Percentiles rank a stretch among this genome's conserved stretches.
Conservation (phyloP, 2,797 vertebrate genomes). For the Pelobates cultripes region DNA sequence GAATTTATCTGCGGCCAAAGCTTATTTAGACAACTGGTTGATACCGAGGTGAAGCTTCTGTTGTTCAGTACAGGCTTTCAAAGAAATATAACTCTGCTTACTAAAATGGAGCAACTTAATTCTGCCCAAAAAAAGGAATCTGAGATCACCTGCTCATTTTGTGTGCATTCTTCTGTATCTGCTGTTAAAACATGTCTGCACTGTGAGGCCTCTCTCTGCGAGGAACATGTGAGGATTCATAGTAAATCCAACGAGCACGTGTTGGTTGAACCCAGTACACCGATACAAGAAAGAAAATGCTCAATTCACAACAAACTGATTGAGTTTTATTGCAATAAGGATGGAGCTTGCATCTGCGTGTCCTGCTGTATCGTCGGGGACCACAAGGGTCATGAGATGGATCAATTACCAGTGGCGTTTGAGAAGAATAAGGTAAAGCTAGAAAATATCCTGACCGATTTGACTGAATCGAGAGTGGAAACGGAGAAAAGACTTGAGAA, state of each 20-base stretch:
- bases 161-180: constrained; percentile 32
- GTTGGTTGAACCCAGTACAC: constrained; percentile 59
- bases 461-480: constrained; percentile 11
- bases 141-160: constrained; percentile 66
- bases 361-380: constrained; percentile 67
- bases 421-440: constrained; percentile 66
- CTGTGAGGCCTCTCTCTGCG: constrained; percentile 73
- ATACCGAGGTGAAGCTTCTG: constrained; percentile 44
- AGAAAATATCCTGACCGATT: constrained; percentile 1
- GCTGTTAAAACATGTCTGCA: constrained; percentile 72
- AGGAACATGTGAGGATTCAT: constrained; percentile 71
- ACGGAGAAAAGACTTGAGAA: constrained; percentile 25
- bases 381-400: constrained; percentile 72
- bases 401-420: constrained; percentile 68
- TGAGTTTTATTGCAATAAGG: constrained; percentile 72
- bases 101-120: constrained; percentile 68
- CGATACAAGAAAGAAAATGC: constrained; percentile 60
- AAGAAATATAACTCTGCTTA: constrained; percentile 72
- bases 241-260: constrained; percentile 64
- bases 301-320: constrained; percentile 61
- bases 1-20: background rate
- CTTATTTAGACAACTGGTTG: no score
- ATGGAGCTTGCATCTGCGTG: constrained; percentile 68
- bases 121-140: constrained; percentile 20
- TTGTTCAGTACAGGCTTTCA: background rate